phyloP scores from a whole-genome alignment of 2,888 invertebrate genomes.

The Agonum fuliginosum region DNA sequence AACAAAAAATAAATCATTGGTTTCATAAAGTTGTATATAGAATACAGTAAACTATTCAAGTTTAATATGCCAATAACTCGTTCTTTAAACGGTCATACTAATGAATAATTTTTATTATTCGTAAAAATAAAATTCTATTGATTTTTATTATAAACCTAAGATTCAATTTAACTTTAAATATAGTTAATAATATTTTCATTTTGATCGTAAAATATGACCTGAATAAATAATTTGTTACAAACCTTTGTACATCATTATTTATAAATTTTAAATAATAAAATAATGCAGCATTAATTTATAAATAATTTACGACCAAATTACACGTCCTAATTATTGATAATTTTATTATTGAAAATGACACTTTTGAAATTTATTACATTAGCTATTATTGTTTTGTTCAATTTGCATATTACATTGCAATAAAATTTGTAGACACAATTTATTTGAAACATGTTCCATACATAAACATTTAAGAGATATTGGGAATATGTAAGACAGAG shows the following conservation, averaged over 20 bases:
- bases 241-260: neutral
- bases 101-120: too few relatives aligned
- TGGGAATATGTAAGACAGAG: slow-evolving; percentile 1
- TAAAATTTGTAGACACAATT: slow-evolving; percentile 9
- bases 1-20: too few relatives aligned
- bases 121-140: too few relatives aligned
- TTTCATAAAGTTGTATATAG: too few relatives aligned
- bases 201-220: neutral
- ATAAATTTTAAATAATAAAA: neutral
- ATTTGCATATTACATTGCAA: slow-evolving; percentile 7
- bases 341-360: neutral
- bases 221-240: slow-evolving; percentile 20
- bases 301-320: neutral
- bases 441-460: slow-evolving; percentile 15
- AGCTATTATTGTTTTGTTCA: neutral
- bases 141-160: too few relatives aligned
- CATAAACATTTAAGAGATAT: slow-evolving; percentile 7
- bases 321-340: slow-evolving; percentile 1
- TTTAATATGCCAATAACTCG: too few relatives aligned
- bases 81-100: too few relatives aligned
- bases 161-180: too few relatives aligned
- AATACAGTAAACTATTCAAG: too few relatives aligned
- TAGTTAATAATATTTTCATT: too few relatives aligned
- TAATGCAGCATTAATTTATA: neutral
- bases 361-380: neutral